Conservation (phyloP, 2,888 invertebrate species). For the Eilema caniola region DNA sequence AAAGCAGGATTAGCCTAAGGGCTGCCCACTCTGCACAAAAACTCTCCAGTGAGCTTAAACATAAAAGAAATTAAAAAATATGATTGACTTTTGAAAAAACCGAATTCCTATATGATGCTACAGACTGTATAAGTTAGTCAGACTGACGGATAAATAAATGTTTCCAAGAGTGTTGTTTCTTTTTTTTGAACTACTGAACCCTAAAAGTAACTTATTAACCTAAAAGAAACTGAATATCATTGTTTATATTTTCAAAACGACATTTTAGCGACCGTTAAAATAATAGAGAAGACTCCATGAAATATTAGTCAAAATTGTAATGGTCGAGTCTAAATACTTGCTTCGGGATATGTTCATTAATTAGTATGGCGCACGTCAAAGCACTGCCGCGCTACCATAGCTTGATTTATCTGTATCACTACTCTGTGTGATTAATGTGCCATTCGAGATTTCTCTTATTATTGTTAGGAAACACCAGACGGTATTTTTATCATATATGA, state of each 20-base stretch:
- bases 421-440: slow-evolving; percentile 3
- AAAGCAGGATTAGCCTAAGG: no score
- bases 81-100: no score
- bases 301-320: background rate
- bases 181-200: background rate
- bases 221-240: no score
- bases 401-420: background rate
- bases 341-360: background rate
- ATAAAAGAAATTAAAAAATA: no score
- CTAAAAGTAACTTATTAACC: background rate
- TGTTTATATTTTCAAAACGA: no score
- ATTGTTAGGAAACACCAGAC: background rate
- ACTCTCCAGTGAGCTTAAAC: no score
- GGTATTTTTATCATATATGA: background rate
- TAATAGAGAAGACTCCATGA: background rate
- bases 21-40: no score
- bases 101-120: no score
- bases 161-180: background rate
- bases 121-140: no score
- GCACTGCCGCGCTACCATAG: background rate
- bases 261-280: background rate
- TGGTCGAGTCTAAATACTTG: slow-evolving; percentile 5
- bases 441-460: slow-evolving; percentile 5
- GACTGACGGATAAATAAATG: background rate
- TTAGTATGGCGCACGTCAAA: background rate